These are phyloP conservation scores for Nestor notabilis DNA, from an alignment of 2,113 vertebrate species.

Conservation along the genomic window DNA sequence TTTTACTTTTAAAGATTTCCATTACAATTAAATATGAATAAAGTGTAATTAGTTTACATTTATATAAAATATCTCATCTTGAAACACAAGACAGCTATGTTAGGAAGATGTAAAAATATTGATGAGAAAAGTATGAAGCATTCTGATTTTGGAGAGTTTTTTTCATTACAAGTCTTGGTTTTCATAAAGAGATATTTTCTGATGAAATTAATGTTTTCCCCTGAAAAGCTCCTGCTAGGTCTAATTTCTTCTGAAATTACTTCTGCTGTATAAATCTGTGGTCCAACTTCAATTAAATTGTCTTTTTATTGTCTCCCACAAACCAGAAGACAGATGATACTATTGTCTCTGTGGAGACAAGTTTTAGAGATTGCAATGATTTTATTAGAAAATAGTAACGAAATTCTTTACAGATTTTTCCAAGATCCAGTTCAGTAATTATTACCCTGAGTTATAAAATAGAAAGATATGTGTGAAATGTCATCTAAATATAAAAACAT, in stretches of 20 bases:
- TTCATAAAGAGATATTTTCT: neutral
- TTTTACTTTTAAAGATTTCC: neutral
- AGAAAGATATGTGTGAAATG: neutral
- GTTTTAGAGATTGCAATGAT: neutral
- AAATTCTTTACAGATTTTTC: neutral
- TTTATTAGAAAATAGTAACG: slow-evolving; percentile 22
- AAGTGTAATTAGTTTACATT: neutral
- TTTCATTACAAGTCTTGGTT: neutral
- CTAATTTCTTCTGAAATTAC: slow-evolving; percentile 42
- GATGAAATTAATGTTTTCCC: neutral
- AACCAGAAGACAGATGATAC: neutral
- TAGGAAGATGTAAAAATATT: neutral
- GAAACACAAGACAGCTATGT: neutral
- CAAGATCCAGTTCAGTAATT: neutral
- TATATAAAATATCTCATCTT: neutral
- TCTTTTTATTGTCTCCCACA: slow-evolving; percentile 29
- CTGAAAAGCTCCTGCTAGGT: slow-evolving; percentile 24
- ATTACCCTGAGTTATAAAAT: neutral
- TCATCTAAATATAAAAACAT: neutral
- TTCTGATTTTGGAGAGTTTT: neutral
- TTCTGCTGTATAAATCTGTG: slow-evolving; percentile 21
- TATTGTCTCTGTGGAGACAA: slow-evolving; percentile 17
- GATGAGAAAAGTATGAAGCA: neutral
- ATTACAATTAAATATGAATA: neutral
- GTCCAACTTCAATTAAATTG: slow-evolving; percentile 31